A percentile compares a stretch with the other conserved stretches of the same genome.
Conservation (phyloP, 2,797 vertebrate genomes). For the Sebastes miniatus region DNA sequence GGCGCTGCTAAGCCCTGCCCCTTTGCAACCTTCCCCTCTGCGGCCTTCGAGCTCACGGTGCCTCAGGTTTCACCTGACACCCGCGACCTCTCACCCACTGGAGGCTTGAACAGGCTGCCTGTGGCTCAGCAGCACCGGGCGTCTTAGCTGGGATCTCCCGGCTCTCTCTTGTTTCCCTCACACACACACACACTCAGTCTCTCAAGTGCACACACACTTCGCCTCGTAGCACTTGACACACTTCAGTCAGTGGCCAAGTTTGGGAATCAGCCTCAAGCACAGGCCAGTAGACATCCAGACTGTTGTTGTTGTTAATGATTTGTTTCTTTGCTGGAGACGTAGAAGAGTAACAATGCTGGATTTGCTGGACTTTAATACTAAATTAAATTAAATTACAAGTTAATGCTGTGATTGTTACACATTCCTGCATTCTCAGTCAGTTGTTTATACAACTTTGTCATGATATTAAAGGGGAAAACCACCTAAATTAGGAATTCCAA, state of each 20-base stretch:
- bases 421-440: neutral
- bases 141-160: slow-evolving; percentile 42
- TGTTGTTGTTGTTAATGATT: neutral
- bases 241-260: slow-evolving; percentile 49
- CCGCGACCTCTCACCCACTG: slow-evolving; percentile 76
- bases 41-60: neutral
- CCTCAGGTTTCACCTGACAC: slow-evolving; percentile 63
- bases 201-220: neutral
- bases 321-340: neutral
- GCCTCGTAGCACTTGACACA: slow-evolving; percentile 51
- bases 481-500: too few species aligned
- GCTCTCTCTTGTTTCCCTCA: neutral
- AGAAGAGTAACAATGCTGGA: neutral
- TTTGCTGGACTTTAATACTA: neutral
- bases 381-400: neutral
- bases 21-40: slow-evolving; percentile 22
- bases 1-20: neutral
- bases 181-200: slow-evolving; percentile 2
- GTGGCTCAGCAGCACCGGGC: slow-evolving; percentile 41
- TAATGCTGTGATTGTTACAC: neutral
- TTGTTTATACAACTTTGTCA: neutral
- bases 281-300: slow-evolving; percentile 4
- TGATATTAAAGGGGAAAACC: neutral
- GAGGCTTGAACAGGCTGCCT: slow-evolving; percentile 35
- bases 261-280: slow-evolving; percentile 25